Evolutionary conservation across 2,888 invertebrate genomes (phyloP).

Genomic region (Helleia helle): DNA sequence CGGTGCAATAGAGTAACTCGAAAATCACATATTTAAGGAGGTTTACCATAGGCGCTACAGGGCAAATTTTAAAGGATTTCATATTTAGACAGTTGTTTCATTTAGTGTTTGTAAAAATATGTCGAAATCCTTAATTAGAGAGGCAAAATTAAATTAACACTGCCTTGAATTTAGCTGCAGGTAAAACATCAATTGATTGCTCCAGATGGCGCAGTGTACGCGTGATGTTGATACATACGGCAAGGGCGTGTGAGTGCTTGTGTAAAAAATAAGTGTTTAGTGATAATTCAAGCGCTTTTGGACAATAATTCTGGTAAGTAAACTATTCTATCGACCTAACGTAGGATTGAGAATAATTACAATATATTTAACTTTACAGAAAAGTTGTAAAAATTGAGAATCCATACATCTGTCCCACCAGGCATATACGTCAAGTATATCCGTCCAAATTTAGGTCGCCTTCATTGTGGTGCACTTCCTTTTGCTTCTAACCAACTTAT

Average conservation of each 20-base stretch:
- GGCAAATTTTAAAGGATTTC: background rate
- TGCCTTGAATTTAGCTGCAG: conserved; percentile 47
- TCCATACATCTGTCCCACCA: conserved; percentile 63
- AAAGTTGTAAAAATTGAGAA: conserved; percentile 50
- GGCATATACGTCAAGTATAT: conserved; percentile 39
- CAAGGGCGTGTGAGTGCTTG: conserved; percentile 73
- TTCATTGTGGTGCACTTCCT: conserved; percentile 36
- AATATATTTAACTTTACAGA: conserved; percentile 38
- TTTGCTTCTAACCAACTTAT: conserved; percentile 32
- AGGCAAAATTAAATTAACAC: conserved; percentile 45
- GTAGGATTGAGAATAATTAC: conserved; percentile 27
- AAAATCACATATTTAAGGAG: background rate
- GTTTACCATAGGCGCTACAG: background rate
- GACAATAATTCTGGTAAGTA: conserved; percentile 59
- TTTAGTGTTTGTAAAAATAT: conserved; percentile 13
- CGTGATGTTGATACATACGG: conserved; percentile 68
- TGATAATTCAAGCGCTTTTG: conserved; percentile 57
- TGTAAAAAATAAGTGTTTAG: conserved; percentile 67
- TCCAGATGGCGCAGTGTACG: conserved; percentile 67
- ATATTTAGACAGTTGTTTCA: conserved; percentile 23
- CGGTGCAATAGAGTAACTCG: conserved; percentile 11
- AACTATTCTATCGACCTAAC: conserved; percentile 29
- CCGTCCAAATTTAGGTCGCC: conserved; percentile 52
- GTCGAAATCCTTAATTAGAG: conserved; percentile 27
- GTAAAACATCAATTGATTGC: conserved; percentile 30